Evolutionary conservation across 2,113 vertebrate genomes (phyloP), one percentile per base, ranked within the genome.

Genomic region (Anas platyrhynchos): DNA sequence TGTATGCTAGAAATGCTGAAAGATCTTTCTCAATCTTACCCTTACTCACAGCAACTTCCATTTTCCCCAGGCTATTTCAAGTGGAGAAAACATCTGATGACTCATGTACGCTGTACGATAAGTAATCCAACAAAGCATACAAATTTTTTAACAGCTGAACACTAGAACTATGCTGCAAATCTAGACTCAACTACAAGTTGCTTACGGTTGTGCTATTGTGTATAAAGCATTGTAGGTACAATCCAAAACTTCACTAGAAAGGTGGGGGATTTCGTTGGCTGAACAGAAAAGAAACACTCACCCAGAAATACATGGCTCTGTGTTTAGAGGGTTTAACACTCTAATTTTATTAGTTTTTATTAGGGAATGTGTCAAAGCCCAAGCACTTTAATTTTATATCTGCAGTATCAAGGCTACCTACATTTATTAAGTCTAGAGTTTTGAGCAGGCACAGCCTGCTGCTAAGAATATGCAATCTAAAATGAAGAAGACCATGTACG

Each of bases 41-140:
- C 34, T 25, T 34, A 38, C 56, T 86, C 15, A 46, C 61, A 93
- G 61, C 18, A 79, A 6, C n/a, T 89, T 89, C 50, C 16, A 73
- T 66, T 92, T 92, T 69, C 50, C 69, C 72, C 69, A 73, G 76
- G 36, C 74, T 83, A n/a, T 89, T 96, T 85, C 34, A 91, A 79
- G 32, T 16, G 25, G 69, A 59, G 43, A 84, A 95, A 89, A 66
- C 26, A 72, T 66, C 58, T 79, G 23, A 84, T 89, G 73, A 94
- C 22, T 94, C 36, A 76, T 22, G 25, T n/a, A 73, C 32, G 65
- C 66, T n/a, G 25, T 54, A 85, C 15, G 27, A 87, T 58, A 61
- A 86, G 23, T 27, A 25, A 38, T 89, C 48, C 34, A 91, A 80
- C 4, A 69, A 84, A 79, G 31, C 44, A 72, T 5, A 69, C 4